Conservation (phyloP, 35 echinoderm and acorn worm genomes). For the Apostichopus japonicus region DNA sequence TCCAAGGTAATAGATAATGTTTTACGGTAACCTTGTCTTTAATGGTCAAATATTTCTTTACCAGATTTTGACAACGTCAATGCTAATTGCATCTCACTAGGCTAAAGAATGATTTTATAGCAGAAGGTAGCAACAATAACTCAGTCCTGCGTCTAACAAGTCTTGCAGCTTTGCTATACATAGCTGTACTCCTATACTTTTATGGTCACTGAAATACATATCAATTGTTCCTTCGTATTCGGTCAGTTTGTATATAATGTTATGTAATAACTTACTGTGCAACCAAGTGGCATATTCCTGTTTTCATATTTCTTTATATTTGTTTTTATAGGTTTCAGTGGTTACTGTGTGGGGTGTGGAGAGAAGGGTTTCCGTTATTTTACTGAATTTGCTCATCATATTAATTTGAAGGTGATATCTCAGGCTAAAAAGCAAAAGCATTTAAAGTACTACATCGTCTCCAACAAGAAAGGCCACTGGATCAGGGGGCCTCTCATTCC, state of each 20-base stretch:
- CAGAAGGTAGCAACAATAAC: no score
- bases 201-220: background rate
- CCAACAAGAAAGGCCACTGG: constrained; percentile 90
- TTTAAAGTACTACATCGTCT: constrained; percentile 92
- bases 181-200: no score
- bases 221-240: no score
- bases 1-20: no score
- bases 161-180: no score
- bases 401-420: constrained; percentile 94
- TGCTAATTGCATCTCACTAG: no score
- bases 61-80: no score
- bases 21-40: no score
- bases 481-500: constrained; percentile 87
- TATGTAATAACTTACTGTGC: background rate
- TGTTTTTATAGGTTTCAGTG: constrained; percentile 78
- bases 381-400: constrained; percentile 98
- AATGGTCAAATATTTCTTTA: no score
- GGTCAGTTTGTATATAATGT: background rate
- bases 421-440: constrained; percentile 99
- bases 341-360: constrained; percentile 93
- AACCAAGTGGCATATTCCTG: background rate
- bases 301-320: background rate
- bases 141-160: no score
- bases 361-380: constrained; percentile 98
- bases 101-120: no score